Base-by-base conservation (phyloP, 2,797 vertebrate species). In the Eurystomus glaucurus region DNA sequence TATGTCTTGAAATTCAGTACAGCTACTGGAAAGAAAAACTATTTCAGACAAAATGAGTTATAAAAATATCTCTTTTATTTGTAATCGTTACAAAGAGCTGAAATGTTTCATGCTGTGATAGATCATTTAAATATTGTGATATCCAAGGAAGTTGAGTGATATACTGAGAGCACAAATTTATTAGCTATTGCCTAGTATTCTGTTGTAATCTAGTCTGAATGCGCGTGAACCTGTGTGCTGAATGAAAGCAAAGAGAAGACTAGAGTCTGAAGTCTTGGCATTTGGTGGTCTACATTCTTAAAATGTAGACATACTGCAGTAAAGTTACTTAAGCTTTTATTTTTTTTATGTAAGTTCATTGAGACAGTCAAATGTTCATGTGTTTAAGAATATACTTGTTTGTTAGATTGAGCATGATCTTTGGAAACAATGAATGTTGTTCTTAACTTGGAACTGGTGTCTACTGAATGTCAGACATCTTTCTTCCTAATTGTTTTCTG, bases 51-150 rank as follows among this genome's bases (percentile, higher is more conserved):
- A 87, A 85, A 45, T 48, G 26, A 21, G 35, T 76, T 81, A 82
- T 90, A 81, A 68, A 57, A 88, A 69, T 68, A 12, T 92, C 93
- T 96, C 84, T 91, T 88, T 91, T 84, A 94, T 95, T 85, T 87
- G 71, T 62, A 76, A 58, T 95, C 9, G 1, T 80, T 92, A 85
- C 66, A 80, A 87, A 96, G 77, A 41, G 58, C 70, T 90, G 41
- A 83, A 86, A 77, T 51, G 25, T 76, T 92, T 90, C 88, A n/a
- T 71, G 78, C 71, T 91, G 81, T 91, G 92, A 81, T 94, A 80
- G 78, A 94, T 80, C 78, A 83, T 85, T 94, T 88, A 91, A 95
- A 95, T 96, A 91, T 82, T 96, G 46, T 85, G 89, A 92, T 95
- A 96, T 77, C 82, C 88, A 90, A 95, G 91, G 88, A 91, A 85